Evolutionary conservation across 2,888 invertebrate species (phyloP).

Genomic region (Mimachlamys varia): DNA sequence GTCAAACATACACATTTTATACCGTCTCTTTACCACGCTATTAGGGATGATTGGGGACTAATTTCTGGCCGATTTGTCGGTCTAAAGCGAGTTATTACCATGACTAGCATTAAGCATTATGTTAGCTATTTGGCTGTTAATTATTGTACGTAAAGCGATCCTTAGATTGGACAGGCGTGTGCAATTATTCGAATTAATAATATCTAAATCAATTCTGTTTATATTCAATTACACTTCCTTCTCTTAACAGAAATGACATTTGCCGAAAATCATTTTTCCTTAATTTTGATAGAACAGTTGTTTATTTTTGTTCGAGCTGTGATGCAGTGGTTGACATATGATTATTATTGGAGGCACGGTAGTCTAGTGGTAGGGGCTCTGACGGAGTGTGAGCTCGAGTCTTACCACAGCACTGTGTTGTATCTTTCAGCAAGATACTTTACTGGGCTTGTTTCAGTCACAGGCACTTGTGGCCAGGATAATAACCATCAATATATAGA

Average conservation of each 20-base stretch:
- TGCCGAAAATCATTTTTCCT: not conserved
- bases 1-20: not conserved
- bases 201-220: slow-evolving; percentile 16
- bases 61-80: not conserved
- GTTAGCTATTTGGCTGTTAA: not conserved
- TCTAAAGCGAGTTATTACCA: not conserved
- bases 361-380: no score
- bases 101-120: not conserved
- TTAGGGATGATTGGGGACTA: not conserved
- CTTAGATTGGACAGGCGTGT: not conserved
- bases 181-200: not conserved
- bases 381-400: no score
- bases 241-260: not conserved
- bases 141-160: not conserved
- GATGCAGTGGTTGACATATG: no score
- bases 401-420: no score
- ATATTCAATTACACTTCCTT: not conserved
- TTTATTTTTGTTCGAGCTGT: no score
- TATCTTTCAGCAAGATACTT: no score
- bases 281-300: not conserved
- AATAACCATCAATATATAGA: no score
- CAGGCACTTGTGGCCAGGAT: no score
- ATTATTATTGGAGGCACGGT: no score
- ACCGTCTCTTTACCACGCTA: not conserved
- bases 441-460: no score